Evolutionary conservation across 2,113 vertebrate species (phyloP).

Genomic region (Zapornia atra): DNA sequence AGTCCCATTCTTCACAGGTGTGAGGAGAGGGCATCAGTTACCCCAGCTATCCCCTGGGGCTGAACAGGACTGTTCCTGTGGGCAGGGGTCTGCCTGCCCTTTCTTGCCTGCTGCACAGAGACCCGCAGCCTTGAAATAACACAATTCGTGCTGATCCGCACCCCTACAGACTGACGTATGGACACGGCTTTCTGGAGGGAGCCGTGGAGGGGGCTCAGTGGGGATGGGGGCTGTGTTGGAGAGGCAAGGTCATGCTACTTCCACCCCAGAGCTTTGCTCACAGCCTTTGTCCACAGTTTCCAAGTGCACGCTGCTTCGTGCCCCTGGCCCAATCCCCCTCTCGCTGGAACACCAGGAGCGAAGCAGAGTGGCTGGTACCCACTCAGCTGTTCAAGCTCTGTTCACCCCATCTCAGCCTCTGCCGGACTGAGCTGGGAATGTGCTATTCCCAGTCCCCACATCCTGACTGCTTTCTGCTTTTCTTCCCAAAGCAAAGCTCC

Average conservation of each 20-base stretch:
- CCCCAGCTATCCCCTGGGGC: too few species aligned
- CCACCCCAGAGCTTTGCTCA: not conserved
- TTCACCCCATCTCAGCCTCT: not conserved
- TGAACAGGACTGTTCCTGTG: not conserved
- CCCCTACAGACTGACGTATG: fast-evolving
- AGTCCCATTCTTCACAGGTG: not conserved
- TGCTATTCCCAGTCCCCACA: not conserved
- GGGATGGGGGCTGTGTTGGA: not conserved
- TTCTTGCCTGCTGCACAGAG: too few species aligned
- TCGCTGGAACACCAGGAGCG: not conserved
- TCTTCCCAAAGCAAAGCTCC: not conserved
- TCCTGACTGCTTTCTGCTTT: not conserved
- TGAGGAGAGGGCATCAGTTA: not conserved
- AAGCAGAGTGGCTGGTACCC: not conserved
- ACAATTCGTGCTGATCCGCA: fast-evolving
- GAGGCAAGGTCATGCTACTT: not conserved
- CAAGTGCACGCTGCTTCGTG: not conserved
- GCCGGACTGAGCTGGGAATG: fast-evolving
- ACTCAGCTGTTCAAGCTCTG: not conserved
- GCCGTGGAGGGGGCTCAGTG: fast-evolving
- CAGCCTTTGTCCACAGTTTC: not conserved
- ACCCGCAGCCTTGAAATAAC: not conserved
- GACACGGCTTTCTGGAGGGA: not conserved
- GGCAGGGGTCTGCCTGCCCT: not conserved
- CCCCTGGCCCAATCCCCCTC: not conserved